phyloP scores from a whole-genome alignment of 2,888 invertebrate species.

The Alitta virens region DNA sequence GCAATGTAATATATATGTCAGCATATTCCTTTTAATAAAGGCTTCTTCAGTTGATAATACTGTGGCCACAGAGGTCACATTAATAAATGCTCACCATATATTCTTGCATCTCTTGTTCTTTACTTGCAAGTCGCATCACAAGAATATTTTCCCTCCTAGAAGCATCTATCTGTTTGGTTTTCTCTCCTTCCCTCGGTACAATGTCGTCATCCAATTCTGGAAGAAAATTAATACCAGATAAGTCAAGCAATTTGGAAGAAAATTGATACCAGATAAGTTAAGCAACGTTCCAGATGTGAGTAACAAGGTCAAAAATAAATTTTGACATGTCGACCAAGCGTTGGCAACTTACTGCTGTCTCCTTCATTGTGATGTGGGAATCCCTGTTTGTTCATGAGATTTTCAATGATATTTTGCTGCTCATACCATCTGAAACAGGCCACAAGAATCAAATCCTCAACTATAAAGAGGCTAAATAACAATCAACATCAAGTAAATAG shows the following conservation, averaged over 20 bases:
- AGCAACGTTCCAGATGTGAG: no score
- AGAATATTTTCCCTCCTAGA: constrained; percentile 89
- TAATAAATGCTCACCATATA: constrained; percentile 72
- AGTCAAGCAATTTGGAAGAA: no score
- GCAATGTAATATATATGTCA: no score
- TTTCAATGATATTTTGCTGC: constrained; percentile 11
- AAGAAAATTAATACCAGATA: no score
- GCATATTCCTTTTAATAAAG: no score
- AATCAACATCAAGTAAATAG: no score
- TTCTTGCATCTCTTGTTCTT: constrained; percentile 96
- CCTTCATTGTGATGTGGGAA: neutral
- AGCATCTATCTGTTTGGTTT: constrained; percentile 66
- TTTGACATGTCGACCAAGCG: no score
- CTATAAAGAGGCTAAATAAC: neutral
- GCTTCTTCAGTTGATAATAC: no score
- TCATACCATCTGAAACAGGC: constrained; percentile 10
- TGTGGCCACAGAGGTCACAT: no score
- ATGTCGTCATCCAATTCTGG: no score
- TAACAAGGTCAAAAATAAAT: no score
- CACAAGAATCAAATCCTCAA: neutral
- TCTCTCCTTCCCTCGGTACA: neutral
- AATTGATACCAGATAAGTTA: no score
- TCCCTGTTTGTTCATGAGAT: constrained; percentile 8
- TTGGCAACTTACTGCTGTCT: constrained; percentile 7
- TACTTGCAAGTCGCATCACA: constrained; percentile 85